Percentiles rank a stretch among this genome's conserved stretches.
Conservation (phyloP, 2,797 vertebrate genomes). For the Lutjanus campechanus region DNA sequence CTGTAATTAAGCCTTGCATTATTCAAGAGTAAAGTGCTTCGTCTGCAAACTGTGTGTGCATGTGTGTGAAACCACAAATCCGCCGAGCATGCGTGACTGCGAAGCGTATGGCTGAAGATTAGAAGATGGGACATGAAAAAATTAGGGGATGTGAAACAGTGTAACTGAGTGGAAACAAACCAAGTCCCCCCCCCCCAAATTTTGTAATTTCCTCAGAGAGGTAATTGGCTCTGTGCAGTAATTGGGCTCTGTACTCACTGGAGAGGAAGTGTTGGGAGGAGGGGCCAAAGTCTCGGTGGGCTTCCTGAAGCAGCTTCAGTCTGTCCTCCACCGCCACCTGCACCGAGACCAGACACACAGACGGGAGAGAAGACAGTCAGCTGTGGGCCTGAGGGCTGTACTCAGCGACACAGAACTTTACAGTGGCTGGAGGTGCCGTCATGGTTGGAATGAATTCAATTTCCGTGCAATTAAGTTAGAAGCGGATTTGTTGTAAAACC, state of each 20-base stretch:
- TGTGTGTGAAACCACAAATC: neutral
- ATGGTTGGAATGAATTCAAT: slow-evolving; percentile 52
- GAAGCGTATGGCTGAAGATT: slow-evolving; percentile 23
- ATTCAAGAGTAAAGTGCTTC: slow-evolving; percentile 67
- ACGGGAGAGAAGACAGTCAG: slow-evolving; percentile 27
- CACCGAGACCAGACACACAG: slow-evolving; percentile 28
- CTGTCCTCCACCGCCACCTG: slow-evolving; percentile 95
- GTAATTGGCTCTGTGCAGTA: slow-evolving; percentile 27
- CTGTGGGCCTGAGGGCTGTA: slow-evolving; percentile 7
- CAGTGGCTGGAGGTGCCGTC: slow-evolving; percentile 35
- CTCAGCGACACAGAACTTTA: slow-evolving; percentile 37
- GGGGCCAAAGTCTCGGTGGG: slow-evolving; percentile 95
- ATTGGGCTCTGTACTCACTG: slow-evolving; percentile 87
- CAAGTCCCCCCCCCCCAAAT: neutral
- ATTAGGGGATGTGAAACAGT: slow-evolving; percentile 23
- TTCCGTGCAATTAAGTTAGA: slow-evolving; percentile 39
- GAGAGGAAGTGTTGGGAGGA: slow-evolving; percentile 97
- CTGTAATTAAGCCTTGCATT: slow-evolving; percentile 74
- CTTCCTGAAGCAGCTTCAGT: slow-evolving; percentile 94
- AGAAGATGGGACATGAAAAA: slow-evolving; percentile 16
- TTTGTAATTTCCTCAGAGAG: slow-evolving; percentile 14
- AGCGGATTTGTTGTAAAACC: slow-evolving; percentile 36
- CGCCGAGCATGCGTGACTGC: neutral
- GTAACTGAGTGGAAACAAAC: slow-evolving; percentile 34
- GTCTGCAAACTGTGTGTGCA: slow-evolving; percentile 50